Conservation (phyloP, 64 coral and sea anemone genomes). For the Astreopora myriophthalma region DNA sequence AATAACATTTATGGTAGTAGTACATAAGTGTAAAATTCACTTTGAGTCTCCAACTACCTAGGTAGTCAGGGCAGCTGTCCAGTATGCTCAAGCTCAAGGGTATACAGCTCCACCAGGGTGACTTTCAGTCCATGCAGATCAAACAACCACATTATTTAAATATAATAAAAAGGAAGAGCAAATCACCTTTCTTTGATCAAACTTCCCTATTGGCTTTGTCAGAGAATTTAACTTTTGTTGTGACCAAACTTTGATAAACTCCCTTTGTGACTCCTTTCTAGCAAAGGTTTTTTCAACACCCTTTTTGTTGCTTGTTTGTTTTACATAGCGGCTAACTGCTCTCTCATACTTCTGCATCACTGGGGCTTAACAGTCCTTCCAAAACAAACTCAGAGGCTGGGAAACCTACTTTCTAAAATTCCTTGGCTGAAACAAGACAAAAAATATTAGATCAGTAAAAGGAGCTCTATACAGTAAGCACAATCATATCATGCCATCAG, state of each 20-base stretch:
- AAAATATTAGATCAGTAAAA: not conserved
- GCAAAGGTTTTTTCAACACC: conserved; percentile 32
- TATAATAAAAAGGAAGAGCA: not conserved
- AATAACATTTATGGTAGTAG: not conserved
- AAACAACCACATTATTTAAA: not conserved
- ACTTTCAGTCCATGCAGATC: not conserved
- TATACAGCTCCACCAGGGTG: not conserved
- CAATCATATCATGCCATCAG: not conserved
- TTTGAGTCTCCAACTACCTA: not conserved
- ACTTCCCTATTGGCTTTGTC: conserved; percentile 28
- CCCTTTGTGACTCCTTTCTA: conserved; percentile 34
- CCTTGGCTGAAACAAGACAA: conserved; percentile 57
- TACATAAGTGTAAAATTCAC: not conserved
- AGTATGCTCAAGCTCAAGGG: not conserved
- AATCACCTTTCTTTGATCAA: conserved; percentile 39
- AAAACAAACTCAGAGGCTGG: conserved; percentile 74
- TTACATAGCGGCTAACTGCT: conserved; percentile 43
- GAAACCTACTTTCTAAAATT: conserved; percentile 76
- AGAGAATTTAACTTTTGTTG: not conserved
- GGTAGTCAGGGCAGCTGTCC: not conserved
- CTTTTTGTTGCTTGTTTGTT: conserved; percentile 55
- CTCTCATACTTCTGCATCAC: conserved; percentile 41
- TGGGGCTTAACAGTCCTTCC: not conserved
- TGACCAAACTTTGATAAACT: conserved; percentile 46
- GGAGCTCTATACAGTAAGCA: too few relatives aligned